These are phyloP conservation scores for Eptesicus fuscus DNA, from an alignment of 2,113 vertebrate genomes.

Conservation along the genomic window DNA sequence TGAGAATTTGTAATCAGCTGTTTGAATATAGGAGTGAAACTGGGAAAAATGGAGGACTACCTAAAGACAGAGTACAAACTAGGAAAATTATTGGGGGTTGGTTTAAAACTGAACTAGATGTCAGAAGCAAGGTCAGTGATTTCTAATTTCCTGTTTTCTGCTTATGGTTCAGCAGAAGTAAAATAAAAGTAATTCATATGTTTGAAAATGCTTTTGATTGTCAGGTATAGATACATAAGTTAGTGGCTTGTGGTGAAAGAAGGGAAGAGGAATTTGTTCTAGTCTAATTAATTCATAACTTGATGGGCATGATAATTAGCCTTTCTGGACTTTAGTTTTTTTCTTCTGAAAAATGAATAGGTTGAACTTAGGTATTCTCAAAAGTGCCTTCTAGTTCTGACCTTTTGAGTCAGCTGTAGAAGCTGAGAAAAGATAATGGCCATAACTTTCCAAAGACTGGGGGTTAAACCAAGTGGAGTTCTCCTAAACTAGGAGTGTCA, in stretches of 20 bases:
- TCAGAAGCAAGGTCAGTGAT: not conserved
- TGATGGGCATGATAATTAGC: not conserved
- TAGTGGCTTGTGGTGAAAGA: not conserved
- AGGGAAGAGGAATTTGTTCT: not conserved
- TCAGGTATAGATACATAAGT: not conserved
- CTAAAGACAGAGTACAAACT: not conserved
- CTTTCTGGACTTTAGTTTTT: not conserved
- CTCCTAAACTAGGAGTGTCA: not conserved
- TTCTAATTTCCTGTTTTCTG: slow-evolving; percentile 11
- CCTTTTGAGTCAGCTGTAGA: not conserved
- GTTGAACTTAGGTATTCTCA: not conserved
- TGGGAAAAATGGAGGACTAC: not conserved
- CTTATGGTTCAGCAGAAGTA: slow-evolving; percentile 27
- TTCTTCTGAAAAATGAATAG: slow-evolving; percentile 11
- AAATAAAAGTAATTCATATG: slow-evolving; percentile 29
- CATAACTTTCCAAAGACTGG: not conserved
- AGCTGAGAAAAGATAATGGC: not conserved
- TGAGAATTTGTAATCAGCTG: not conserved
- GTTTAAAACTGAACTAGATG: not conserved
- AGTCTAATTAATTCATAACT: not conserved
- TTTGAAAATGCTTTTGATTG: slow-evolving; percentile 34
- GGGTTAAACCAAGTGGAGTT: slow-evolving; percentile 17
- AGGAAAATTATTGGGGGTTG: not conserved
- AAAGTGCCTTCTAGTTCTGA: not conserved
- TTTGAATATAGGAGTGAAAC: not conserved